Percentiles rank a stretch among this genome's conserved stretches.
phyloP scores from a whole-genome alignment of 2,888 invertebrate genomes.

The Hirtodrosophila trivittata region DNA sequence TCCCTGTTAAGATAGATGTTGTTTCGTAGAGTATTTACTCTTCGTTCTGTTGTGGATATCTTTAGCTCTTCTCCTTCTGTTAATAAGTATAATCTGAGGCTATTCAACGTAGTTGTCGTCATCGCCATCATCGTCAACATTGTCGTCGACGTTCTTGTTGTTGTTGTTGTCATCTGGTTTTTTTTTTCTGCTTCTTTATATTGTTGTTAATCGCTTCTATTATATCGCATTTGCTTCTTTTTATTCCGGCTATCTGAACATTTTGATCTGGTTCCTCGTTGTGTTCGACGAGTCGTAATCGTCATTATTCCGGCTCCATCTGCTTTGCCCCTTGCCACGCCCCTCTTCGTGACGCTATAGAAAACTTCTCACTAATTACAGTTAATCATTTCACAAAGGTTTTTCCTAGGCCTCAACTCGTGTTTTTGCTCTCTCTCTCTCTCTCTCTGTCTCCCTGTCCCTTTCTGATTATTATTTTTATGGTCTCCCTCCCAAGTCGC shows the following conservation, averaged over 20 bases:
- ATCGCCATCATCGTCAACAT: conserved; percentile 24
- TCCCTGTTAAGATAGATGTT: too few relatives aligned
- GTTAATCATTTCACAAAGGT: conserved; percentile 63
- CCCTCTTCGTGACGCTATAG: conserved; percentile 53
- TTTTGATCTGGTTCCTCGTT: conserved; percentile 57
- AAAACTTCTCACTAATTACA: conserved; percentile 68
- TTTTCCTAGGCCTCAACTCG: conserved; percentile 42
- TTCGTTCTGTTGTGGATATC: background rate
- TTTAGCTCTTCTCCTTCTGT: conserved; percentile 10
- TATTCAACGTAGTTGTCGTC: conserved; percentile 40
- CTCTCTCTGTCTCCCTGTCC: conserved; percentile 17
- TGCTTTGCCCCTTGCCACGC: background rate
- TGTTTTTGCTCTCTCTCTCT: conserved; percentile 9
- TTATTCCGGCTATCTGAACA: conserved; percentile 45
- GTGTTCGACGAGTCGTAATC: conserved; percentile 13
- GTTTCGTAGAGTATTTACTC: conserved; percentile 16
- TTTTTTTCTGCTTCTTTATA: conserved; percentile 56
- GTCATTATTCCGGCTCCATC: conserved; percentile 40
- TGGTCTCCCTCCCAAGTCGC: conserved; percentile 22
- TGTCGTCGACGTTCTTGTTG: conserved; percentile 14
- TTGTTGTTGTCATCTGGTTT: conserved; percentile 37
- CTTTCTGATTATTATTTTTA: conserved; percentile 16
- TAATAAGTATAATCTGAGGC: conserved; percentile 54
- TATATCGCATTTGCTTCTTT: conserved; percentile 65
- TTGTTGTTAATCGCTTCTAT: conserved; percentile 77